Conservation (phyloP, 2,797 vertebrate genomes). For the Delichon dasypus region DNA sequence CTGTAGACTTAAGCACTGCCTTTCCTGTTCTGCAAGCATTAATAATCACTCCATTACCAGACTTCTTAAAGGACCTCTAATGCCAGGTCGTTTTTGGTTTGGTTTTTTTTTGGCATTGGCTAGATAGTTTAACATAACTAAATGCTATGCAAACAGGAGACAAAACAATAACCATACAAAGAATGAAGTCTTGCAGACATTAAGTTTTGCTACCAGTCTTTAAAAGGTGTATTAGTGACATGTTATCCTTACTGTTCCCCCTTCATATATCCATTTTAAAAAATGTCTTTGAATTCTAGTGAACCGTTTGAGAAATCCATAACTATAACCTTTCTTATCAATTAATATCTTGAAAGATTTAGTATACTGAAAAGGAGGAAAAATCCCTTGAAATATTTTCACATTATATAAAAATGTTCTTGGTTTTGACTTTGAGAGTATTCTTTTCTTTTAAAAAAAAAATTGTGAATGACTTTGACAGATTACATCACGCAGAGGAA, state of each 20-base stretch:
- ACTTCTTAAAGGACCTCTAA: background rate
- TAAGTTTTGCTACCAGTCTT: background rate
- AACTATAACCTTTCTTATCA: background rate
- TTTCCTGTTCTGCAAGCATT: background rate
- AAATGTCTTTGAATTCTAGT: background rate
- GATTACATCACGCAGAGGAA: background rate
- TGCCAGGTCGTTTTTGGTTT: background rate
- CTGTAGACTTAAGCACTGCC: background rate
- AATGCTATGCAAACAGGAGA: background rate
- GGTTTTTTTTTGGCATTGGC: background rate
- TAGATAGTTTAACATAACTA: background rate
- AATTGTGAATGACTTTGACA: fast-evolving
- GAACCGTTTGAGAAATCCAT: background rate
- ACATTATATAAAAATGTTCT: background rate
- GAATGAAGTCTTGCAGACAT: background rate
- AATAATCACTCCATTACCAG: background rate
- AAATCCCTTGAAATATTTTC: background rate
- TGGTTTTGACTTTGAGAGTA: background rate
- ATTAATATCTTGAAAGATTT: background rate
- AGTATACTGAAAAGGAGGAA: background rate
- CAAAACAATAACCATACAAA: background rate
- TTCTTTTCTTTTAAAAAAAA: background rate
- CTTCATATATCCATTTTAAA: background rate
- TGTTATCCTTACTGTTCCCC: background rate
- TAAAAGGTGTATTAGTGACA: background rate